Conservation (phyloP, 2,113 vertebrate species). For the Apaloderma vittatum region DNA sequence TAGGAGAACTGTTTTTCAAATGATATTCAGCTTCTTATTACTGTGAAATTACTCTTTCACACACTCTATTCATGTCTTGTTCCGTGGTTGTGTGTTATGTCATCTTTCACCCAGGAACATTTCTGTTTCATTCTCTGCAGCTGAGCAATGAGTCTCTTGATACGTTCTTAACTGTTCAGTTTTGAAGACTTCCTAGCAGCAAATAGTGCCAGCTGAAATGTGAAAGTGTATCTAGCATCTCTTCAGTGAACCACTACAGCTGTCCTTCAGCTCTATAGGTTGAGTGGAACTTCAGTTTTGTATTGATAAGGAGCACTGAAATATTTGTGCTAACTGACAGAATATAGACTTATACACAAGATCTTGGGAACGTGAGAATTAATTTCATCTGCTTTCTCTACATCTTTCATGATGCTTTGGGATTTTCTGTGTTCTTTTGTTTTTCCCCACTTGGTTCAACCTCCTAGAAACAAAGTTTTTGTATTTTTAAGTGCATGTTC, state of each 20-base stretch:
- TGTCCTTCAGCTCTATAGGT: background rate
- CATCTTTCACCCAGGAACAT: background rate
- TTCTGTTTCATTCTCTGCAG: background rate
- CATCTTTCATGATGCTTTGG: background rate
- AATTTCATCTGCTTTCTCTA: background rate
- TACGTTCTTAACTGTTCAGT: background rate
- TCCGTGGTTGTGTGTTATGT: background rate
- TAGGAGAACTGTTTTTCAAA: background rate
- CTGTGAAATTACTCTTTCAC: background rate
- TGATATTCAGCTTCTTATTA: background rate
- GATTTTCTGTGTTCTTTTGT: background rate
- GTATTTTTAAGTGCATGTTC: background rate
- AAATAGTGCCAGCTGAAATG: background rate
- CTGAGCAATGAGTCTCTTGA: background rate
- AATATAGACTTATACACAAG: background rate
- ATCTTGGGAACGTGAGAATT: background rate
- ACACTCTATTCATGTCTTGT: background rate
- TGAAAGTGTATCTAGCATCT: background rate
- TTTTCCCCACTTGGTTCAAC: background rate
- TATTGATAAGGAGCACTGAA: background rate
- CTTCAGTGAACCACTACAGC: background rate
- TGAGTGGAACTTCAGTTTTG: constrained; percentile 26
- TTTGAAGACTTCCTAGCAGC: background rate
- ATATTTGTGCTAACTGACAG: background rate
- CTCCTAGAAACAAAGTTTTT: background rate